Evolutionary conservation across 2,888 invertebrate genomes (phyloP), one percentile per base, ranked within the genome.

Genomic region (Protodeltote pygarga): DNA sequence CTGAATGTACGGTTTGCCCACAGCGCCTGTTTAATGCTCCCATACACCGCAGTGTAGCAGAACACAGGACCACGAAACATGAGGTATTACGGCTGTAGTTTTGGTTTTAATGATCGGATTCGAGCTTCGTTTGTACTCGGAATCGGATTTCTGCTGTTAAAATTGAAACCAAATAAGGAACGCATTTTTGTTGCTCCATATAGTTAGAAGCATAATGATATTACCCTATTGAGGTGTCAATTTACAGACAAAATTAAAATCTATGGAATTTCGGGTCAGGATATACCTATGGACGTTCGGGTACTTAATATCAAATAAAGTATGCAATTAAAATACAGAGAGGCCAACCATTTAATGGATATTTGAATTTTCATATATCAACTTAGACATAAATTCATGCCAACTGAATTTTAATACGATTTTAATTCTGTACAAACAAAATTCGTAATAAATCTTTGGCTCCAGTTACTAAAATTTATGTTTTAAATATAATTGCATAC

Each of bases 1-100:
- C 67, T 70, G 73, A 77, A 65, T 67, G 70, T 65, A 70, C 39
- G 44, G 71, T 72, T 50, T 66, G 59, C 60, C 52, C 58, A 60
- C 60, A 67, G 46, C 38, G 47, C 49, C 60, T 53, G 52, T 55
- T 77, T 72, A 74, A 79, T 77, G 63, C 59, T 44, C 46, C 60
- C 58, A 65, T 64, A 58, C 53, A 61, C 71, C 54, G 50, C 59
- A 53, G 33, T 64, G 53, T 47, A 45, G 47, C 64, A 57, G 42
- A 66, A 50, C 55, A 38, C 34, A 27, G 39, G 52, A 65, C 57
- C 59, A 24, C 54, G 33, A 52, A 62, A 68, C 65, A 68, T 61
- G 60, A 67, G 52, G 49, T 53, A 63, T 66, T 62, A 47, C 58
- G 29, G 42, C 46, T 55, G 50, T 29, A 46, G 51, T 65, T 47